A percentile compares a stretch with the other conserved stretches of the same genome.
These are phyloP conservation scores for Penaeus indicus DNA, from an alignment of 1,140 invertebrate species.

Conservation along the genomic window DNA sequence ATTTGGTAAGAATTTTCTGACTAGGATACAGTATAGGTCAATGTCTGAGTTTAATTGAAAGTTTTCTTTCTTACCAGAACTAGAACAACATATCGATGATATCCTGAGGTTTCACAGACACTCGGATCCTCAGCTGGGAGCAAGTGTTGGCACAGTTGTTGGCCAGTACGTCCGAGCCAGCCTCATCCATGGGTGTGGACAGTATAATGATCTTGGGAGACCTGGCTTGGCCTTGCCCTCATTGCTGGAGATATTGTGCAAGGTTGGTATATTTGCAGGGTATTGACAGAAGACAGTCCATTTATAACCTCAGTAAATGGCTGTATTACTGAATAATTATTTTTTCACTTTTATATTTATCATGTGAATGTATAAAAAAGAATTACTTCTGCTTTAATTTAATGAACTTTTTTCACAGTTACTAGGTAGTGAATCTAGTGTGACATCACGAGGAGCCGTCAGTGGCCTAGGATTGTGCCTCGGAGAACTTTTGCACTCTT, in stretches of 20 bases:
- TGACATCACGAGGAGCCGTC: slow-evolving; percentile 78
- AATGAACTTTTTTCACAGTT: slow-evolving; percentile 28
- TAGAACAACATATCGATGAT: slow-evolving; percentile 77
- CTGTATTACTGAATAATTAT: too few species aligned
- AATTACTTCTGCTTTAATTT: neutral
- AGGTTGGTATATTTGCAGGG: slow-evolving; percentile 53
- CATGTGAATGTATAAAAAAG: too few species aligned
- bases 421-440: slow-evolving; percentile 79
- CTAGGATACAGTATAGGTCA: neutral
- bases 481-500: slow-evolving; percentile 75
- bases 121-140: slow-evolving; percentile 86
- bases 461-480: slow-evolving; percentile 76
- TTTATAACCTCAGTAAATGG: too few species aligned
- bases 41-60: neutral
- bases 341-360: neutral
- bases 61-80: slow-evolving; percentile 25
- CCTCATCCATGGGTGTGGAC: slow-evolving; percentile 75
- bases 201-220: slow-evolving; percentile 68
- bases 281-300: neutral
- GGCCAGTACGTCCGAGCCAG: slow-evolving; percentile 78
- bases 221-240: slow-evolving; percentile 50
- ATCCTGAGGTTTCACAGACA: slow-evolving; percentile 80
- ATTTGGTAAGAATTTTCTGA: neutral
- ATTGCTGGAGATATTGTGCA: slow-evolving; percentile 63
- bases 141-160: slow-evolving; percentile 78